Base-by-base conservation (phyloP, 2,797 vertebrate genomes). In the Euphonia xanthogaster region DNA sequence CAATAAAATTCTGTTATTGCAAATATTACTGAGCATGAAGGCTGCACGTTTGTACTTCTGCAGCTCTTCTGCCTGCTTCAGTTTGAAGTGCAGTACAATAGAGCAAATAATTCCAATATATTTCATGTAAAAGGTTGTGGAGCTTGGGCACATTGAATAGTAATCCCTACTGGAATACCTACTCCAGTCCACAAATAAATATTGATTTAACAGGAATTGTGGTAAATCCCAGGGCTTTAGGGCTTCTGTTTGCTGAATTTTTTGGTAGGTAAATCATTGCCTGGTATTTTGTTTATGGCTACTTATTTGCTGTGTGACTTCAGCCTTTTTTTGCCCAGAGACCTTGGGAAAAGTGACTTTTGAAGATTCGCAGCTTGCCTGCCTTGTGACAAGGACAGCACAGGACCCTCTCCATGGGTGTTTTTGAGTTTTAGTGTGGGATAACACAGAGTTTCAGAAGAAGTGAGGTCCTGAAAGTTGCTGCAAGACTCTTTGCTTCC, bases 371-470 rank as follows among this genome's bases (percentile, higher is more conserved):
- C 30, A 20, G 28, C 10, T 6, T 16, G 18, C 18, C 14, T n/a
- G 14, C 11, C 12, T 1, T 0, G 2, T 17, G 35, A 4, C 11
- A 44, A 31, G 27, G 47, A 39, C 25, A 33, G 42, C 27, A 4
- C 48, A 62, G 67, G 37, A 77, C 14, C 68, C 5, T 58, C 23
- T 78, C 31, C n/a, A 10, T 1, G 6, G 21, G 2, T 14, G 3
- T 1, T 17, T 61, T 35, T 28, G 45, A 17, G 33, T 47, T 39
- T 58, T 35, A 17, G 6, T 5, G 3, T 33, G 50, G 14, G 9
- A 42, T 37, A 71, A 3, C 25, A 6, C 0, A 24, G 48, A 62
- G 12, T 19, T 80, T 39, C 23, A 35, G 47, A 25, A 79, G 8
- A 4, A 53, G 11, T 1, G 2, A 23, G 14, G 18, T 55, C 12